A percentile compares a stretch with the other conserved stretches of the same genome.
Evolutionary conservation across 2,797 vertebrate species (phyloP).

Genomic region (Emys orbicularis): DNA sequence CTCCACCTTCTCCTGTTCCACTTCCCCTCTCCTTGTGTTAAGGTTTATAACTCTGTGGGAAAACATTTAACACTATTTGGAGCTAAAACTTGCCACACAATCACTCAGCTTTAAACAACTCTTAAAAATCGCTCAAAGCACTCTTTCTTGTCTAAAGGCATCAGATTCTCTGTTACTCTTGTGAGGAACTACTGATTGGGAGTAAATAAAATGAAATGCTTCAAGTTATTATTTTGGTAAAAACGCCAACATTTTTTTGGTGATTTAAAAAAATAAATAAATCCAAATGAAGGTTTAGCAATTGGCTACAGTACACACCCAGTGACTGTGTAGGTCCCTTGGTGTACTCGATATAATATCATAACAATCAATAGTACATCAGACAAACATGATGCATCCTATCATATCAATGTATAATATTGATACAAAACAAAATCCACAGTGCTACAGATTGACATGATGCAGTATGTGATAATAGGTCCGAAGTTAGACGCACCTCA

Average conservation of each 20-base stretch:
- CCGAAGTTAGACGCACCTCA: conserved; percentile 31
- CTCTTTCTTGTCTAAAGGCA: not conserved
- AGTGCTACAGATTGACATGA: conserved; percentile 57
- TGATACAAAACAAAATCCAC: conserved; percentile 37
- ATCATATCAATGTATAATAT: conserved; percentile 4
- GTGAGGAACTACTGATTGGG: not conserved
- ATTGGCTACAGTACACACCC: not conserved
- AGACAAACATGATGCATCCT: conserved; percentile 15
- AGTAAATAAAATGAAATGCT: not conserved
- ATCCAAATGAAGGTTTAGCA: not conserved
- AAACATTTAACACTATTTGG: not conserved
- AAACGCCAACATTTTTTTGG: not conserved
- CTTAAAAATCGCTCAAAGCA: not conserved
- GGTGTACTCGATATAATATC: not conserved
- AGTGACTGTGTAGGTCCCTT: rapidly evolving
- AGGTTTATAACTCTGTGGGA: not conserved
- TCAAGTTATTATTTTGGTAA: not conserved
- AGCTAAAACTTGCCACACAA: not conserved
- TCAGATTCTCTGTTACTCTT: not conserved
- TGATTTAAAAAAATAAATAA: not conserved
- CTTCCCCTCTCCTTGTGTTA: not conserved
- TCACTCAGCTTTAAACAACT: not conserved
- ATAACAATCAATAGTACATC: conserved; percentile 54
- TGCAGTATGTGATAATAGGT: not conserved
- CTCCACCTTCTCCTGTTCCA: not conserved